Percentiles rank a stretch among this genome's conserved stretches.
Evolutionary conservation across 2,113 vertebrate species (phyloP).

Genomic region (Hemichromis elongatus): DNA sequence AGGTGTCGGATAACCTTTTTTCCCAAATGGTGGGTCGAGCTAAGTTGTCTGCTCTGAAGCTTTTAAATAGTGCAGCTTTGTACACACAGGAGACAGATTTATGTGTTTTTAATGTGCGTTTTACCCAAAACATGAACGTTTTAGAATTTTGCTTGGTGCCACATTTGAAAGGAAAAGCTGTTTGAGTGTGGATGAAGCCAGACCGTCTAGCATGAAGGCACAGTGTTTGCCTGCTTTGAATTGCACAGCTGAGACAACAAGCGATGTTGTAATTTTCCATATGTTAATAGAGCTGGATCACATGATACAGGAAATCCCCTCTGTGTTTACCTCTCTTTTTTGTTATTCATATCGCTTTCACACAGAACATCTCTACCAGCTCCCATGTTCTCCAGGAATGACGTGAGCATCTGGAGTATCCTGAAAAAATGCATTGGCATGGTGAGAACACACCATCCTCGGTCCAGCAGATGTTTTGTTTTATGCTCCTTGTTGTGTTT

Average conservation of each 20-base stretch:
- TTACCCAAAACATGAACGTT: background rate
- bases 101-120: background rate
- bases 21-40: slow-evolving; percentile 5
- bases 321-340: background rate
- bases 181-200: background rate
- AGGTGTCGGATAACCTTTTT: slow-evolving; percentile 46
- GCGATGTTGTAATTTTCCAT: background rate
- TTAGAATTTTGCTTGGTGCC: background rate
- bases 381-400: slow-evolving; percentile 96
- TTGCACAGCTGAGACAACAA: background rate
- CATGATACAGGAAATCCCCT: background rate
- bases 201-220: background rate
- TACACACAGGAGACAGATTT: background rate
- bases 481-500: background rate
- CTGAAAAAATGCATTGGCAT: slow-evolving; percentile 98
- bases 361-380: slow-evolving; percentile 86
- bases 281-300: background rate
- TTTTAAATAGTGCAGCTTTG: background rate
- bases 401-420: slow-evolving; percentile 98
- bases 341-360: background rate
- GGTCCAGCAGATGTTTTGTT: background rate
- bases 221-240: background rate
- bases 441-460: slow-evolving; percentile 69
- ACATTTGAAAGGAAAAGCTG: background rate
- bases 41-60: background rate